Evolutionary conservation across 2,113 vertebrate species (phyloP).

Genomic region (Etheostoma spectabile): DNA sequence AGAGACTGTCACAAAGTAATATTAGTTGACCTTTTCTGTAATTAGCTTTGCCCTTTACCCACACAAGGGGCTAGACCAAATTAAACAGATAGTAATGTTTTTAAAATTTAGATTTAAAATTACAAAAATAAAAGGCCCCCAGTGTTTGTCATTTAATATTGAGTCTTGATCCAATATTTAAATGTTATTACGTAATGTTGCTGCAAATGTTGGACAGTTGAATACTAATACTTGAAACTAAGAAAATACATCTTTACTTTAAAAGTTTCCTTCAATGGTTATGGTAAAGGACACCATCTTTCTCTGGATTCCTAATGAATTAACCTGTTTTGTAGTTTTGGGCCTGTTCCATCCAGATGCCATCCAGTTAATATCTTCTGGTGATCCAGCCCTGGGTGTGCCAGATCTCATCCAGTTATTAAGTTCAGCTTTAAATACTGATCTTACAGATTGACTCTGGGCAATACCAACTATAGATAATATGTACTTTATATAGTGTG

Average conservation of each 20-base stretch:
- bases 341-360: too few relatives aligned
- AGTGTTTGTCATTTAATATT: too few relatives aligned
- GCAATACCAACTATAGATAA: background rate
- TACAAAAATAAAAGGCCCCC: too few relatives aligned
- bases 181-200: background rate
- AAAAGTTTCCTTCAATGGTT: too few relatives aligned
- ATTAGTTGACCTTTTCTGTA: background rate
- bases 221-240: background rate
- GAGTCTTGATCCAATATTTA: background rate
- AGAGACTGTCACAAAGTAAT: background rate
- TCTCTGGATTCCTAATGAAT: too few relatives aligned
- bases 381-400: too few relatives aligned
- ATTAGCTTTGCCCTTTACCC: background rate
- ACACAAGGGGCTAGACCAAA: background rate
- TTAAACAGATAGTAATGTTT: background rate
- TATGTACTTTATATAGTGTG: background rate
- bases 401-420: background rate
- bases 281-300: too few relatives aligned
- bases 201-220: background rate
- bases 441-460: background rate
- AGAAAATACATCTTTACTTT: background rate
- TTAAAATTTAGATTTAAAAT: background rate
- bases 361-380: too few relatives aligned
- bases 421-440: background rate
- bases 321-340: background rate